Evolutionary conservation across 2,797 vertebrate genomes (phyloP), one percentile per base, ranked within the genome.

Genomic region (Pelodytes ibericus): DNA sequence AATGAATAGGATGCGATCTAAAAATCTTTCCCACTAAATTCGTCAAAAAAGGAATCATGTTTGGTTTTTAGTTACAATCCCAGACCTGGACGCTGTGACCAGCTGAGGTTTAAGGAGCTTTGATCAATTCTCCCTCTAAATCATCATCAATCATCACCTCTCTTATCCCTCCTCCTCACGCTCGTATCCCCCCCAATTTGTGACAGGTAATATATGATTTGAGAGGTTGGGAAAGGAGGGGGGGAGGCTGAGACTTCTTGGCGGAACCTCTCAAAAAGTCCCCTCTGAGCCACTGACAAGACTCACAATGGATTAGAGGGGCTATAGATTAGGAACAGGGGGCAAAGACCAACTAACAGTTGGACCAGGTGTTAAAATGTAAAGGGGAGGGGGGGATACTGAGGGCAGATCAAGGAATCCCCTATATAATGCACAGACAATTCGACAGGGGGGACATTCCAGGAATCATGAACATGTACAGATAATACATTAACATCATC

Each of bases 241-340:
- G 56, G 25, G 56, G 56, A 22, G 22, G 33, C 41, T 30, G 2
- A 57, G 25, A 27, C 16, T 13, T 71, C 68, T 84, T 90, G 95
- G 95, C 94, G 95, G 95, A 94, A 93, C 94, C 93, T 93, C 90
- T 89, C 91, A 91, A 91, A 90, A 91, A 89, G 87, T n/a, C 89
- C 93, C 93, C 94, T 94, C 93, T 93, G 93, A 95, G 94, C 94
- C 87, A 92, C 94, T 95, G 94, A 97, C 92, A 94, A 89, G 90
- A 91, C 90, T 85, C 94, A 93, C 92, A 84, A 88, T 81, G 93
- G 94, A 96, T 95, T 95, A 95, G 89, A 83, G 68, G 10, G 89
- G 90, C 77, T 6, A 82, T 89, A 94, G 93, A 95, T 95, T 94
- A 94, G 94, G 91, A 96, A 95, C 94, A 96, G 94, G 93, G 95